Evolutionary conservation across 2,113 vertebrate genomes (phyloP).

Genomic region (Laticauda colubrina): DNA sequence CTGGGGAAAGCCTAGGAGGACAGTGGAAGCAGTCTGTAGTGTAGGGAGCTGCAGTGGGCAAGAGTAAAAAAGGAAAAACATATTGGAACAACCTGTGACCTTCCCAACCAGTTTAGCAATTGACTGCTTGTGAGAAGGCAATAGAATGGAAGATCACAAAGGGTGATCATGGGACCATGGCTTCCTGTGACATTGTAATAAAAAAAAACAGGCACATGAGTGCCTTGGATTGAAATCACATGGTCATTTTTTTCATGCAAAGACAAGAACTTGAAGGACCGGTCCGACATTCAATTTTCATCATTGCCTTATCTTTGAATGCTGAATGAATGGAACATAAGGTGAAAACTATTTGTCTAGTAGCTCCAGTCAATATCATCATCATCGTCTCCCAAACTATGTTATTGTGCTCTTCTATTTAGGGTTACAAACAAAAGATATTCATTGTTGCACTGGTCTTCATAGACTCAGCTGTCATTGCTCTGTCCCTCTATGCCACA

Average conservation of each 20-base stretch:
- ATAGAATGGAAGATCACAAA: not conserved
- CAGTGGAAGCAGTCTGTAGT: not conserved
- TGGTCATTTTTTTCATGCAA: not conserved
- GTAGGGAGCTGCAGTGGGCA: not conserved
- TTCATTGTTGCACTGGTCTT: not conserved
- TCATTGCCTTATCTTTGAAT: not conserved
- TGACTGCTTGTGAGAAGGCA: not conserved
- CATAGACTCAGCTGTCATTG: not conserved
- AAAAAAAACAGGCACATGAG: not conserved
- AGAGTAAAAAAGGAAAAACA: not conserved
- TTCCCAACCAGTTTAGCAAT: not conserved
- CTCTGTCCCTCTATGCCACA: not conserved
- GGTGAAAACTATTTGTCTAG: not conserved
- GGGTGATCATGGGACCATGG: not conserved
- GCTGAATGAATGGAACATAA: not conserved
- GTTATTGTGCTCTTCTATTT: not conserved
- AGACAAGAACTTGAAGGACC: not conserved
- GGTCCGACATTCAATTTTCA: not conserved
- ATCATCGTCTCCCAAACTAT: not conserved
- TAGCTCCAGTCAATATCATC: not conserved
- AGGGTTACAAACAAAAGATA: not conserved
- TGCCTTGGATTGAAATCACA: not conserved
- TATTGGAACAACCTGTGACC: not conserved
- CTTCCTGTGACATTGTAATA: not conserved
- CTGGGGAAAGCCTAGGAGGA: not conserved